Evolutionary conservation across 2,888 invertebrate species (phyloP), one percentile per base, ranked within the genome.

Genomic region (Torymus aiolomorphi): DNA sequence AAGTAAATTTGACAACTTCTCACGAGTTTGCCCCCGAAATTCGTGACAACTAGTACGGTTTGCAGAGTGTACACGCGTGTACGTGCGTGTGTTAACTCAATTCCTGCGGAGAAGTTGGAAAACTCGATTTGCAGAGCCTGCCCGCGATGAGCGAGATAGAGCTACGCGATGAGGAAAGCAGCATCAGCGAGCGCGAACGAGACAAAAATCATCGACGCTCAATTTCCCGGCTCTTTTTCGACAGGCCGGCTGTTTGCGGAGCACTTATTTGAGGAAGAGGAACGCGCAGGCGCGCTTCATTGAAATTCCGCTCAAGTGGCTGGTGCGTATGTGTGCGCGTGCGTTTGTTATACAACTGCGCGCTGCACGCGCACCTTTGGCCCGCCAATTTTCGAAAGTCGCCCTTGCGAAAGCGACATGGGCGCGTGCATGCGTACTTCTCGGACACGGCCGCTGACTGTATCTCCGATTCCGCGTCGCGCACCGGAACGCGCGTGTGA

Each of bases 341-440:
- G 49, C 16, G 42, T 14, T 42, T 42, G 18, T 75, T 75, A 67
- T 75, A 67, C 75, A 75, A 75, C 75, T 12, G 63, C 42, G 63
- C 42, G 42, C 42, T 42, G 42, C 31, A 12, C 20, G 52, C 24
- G 59, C 42, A 42, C 42, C 42, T 42, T 42, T 42, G 74, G 20
- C 66, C 59, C 75, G 75, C 66, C 66, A 76, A 76, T 76, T 76
- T 76, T 76, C 75, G 75, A 76, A 76, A 76, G 75, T 67, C 63
- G 52, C 67, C 67, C 66, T 76, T 76, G 67, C 75, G 75, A 76
- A 67, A 76, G 59, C 66, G 66, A 10, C 13, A n/a, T 16, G n/a
- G 24, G 12, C 59, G 51, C n/a, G 18, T 54, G n/a, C 18, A 12
- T 20, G 10, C 42, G 18, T 13, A 20, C 61, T 14, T 24, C 24